Evolutionary conservation across 2,113 vertebrate species (phyloP), one percentile per base, ranked within the genome.

Genomic region (Empidonax traillii): DNA sequence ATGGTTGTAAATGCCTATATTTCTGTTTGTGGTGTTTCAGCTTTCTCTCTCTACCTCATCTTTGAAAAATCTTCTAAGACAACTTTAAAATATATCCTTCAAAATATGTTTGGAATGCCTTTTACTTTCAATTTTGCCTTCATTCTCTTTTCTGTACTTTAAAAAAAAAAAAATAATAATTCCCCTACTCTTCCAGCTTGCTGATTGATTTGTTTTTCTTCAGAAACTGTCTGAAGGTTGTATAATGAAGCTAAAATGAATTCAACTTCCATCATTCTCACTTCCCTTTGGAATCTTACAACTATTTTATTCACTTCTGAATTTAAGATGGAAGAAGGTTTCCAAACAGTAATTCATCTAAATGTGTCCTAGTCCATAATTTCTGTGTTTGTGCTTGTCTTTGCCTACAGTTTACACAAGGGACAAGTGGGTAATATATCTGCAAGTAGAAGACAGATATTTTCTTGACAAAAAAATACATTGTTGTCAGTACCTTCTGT

Each of bases 201-300:
- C n/a, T 46, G 52, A 78, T 88, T 63, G 59, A 78, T 92, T 78
- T 90, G n/a, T 67, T 89, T 96, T 96, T 83, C 89, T 87, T 92
- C 76, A 67, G 69, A 92, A 94, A 49, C 63, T 88, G 61, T 89
- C 72, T 85, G 80, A 58, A 58, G 52, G 31, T 62, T 59, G 41
- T 41, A 83, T 89, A 96, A 93, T 74, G 68, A 95, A 89, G 49
- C 51, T 88, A 52, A 85, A 44, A 85, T 18, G 13, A 89, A 55
- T 86, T 93, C 89, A 63, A 63, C 43, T 79, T 94, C 39, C 37
- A 73, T 88, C 75, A 83, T 82, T 81, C 55, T 96, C 51, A 9
- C 67, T 93, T 90, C 82, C 79, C 63, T 91, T 95, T 96, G 84
- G 71, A 80, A 91, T 79, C 28, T 81, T 92, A 72, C 4, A 11